Percentiles rank a stretch among this genome's conserved stretches.
phyloP scores from a whole-genome alignment of 2,113 vertebrate genomes.

The Hemichromis elongatus region DNA sequence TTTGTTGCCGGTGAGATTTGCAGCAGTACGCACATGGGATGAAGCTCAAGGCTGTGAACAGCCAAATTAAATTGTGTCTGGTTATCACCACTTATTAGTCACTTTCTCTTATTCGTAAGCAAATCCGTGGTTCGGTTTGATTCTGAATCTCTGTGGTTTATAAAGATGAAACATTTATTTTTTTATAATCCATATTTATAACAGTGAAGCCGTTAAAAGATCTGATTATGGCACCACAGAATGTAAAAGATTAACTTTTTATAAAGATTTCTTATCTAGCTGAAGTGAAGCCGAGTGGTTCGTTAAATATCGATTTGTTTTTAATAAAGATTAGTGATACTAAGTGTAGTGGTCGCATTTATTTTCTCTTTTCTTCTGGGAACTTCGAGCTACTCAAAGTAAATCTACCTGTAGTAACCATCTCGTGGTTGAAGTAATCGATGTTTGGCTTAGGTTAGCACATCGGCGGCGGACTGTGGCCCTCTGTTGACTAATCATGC shows the following conservation, averaged over 20 bases:
- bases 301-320: not conserved
- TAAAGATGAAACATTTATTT: not conserved
- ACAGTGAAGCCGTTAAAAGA: not conserved
- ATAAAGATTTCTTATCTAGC: not conserved
- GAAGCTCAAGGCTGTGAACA: not conserved
- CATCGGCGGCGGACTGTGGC: not conserved
- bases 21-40: not conserved
- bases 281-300: not conserved
- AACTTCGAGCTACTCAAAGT: not conserved
- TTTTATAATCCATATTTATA: conserved; percentile 1
- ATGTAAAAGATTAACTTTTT: not conserved
- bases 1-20: not conserved
- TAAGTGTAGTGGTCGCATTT: not conserved
- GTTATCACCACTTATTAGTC: not conserved
- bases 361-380: not conserved
- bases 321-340: not conserved
- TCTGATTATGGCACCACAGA: not conserved
- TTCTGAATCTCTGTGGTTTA: not conserved
- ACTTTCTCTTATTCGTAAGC: not conserved
- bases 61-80: not conserved
- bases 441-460: not conserved
- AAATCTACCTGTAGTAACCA: not conserved
- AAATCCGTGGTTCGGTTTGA: not conserved
- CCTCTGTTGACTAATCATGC: not conserved
- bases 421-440: not conserved